A percentile compares a stretch with the other conserved stretches of the same genome.
These are phyloP conservation scores for Thomomys bottae DNA, from an alignment of 2,113 vertebrate species.

Conservation along the genomic window DNA sequence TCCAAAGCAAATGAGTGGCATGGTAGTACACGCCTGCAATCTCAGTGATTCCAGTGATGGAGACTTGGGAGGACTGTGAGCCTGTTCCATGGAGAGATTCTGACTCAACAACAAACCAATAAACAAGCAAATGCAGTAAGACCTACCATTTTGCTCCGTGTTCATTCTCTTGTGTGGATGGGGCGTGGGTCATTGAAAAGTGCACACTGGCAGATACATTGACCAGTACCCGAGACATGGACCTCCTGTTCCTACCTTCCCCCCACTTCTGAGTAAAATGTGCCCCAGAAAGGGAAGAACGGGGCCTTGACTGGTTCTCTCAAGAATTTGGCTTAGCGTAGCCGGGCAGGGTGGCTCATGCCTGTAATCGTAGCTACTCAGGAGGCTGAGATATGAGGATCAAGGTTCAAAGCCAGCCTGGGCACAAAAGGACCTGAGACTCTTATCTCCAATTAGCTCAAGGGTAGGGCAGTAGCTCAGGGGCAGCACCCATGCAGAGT, in stretches of 20 bases:
- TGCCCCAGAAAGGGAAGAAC: neutral
- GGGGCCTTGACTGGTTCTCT: no score
- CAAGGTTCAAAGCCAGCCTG: no score
- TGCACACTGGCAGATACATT: neutral
- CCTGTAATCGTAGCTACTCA: no score
- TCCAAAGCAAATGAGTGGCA: neutral
- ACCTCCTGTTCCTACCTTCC: neutral
- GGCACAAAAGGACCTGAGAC: no score
- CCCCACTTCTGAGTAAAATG: neutral
- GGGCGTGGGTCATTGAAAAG: neutral
- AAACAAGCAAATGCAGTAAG: neutral
- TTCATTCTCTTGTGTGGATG: neutral
- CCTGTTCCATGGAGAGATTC: neutral
- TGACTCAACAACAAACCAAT: neutral
- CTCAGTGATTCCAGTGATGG: neutral
- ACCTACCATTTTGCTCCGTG: neutral
- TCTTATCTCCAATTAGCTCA: no score
- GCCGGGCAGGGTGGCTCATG: no score
- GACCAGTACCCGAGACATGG: neutral
- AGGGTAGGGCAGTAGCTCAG: no score
- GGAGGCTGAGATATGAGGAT: no score
- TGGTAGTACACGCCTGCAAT: neutral
- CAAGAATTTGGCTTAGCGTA: neutral
- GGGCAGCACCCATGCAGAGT: no score
- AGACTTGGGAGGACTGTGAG: neutral